These are phyloP conservation scores for Actinemys pallida DNA, from an alignment of 2,113 vertebrate genomes.

Conservation along the genomic window DNA sequence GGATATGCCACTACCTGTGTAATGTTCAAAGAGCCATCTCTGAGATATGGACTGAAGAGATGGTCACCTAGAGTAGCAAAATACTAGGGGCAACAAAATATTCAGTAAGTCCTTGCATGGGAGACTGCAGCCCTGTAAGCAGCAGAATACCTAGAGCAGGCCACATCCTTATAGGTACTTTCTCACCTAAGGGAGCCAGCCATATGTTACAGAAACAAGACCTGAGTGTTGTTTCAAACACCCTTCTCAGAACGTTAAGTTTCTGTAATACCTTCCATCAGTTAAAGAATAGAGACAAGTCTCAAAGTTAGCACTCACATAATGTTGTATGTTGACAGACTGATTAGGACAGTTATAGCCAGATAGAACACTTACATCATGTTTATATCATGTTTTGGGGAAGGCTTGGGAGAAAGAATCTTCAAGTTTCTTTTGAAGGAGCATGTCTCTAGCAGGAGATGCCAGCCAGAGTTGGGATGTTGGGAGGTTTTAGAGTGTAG, in stretches of 20 bases:
- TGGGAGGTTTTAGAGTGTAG: background rate
- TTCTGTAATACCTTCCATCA: background rate
- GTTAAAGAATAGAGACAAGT: background rate
- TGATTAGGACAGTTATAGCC: fast-evolving
- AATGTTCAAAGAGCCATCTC: background rate
- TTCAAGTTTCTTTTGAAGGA: background rate
- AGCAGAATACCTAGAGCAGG: background rate
- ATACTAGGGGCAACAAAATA: background rate
- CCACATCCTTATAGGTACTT: background rate
- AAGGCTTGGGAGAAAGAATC: background rate
- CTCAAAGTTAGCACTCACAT: background rate
- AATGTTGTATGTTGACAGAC: background rate
- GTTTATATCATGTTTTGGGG: background rate
- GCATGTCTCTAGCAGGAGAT: background rate
- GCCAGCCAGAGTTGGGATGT: background rate
- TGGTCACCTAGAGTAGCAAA: too few species aligned
- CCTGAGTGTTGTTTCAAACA: background rate
- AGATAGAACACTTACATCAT: background rate
- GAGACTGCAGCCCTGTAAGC: background rate
- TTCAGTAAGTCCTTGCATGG: background rate
- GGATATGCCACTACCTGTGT: background rate
- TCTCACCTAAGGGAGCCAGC: background rate
- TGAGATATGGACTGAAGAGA: background rate
- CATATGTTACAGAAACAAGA: background rate
- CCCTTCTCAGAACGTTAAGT: background rate